Base-by-base conservation (phyloP, 2,888 invertebrate genomes). In the Apeira syringaria region DNA sequence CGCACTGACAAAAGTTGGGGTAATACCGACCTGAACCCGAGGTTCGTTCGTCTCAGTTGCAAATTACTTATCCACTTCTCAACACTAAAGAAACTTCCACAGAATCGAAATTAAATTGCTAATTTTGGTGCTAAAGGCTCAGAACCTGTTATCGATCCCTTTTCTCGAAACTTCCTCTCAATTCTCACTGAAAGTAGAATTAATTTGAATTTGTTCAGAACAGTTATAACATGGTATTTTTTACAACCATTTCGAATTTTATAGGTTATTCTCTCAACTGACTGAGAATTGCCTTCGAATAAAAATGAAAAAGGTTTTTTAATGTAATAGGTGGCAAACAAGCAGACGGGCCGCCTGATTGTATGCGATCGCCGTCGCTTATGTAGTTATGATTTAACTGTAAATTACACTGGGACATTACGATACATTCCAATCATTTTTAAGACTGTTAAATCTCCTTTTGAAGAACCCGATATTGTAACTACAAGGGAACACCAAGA, bases 21-120 rank as follows among this genome's bases (percentile, higher is more conserved):
- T 61, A 68, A 72, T 70, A 69, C 59, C 60, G 56, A 62, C 61
- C 64, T 61, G 54, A 58, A 27, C 61, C 59, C 58, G 60, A 58
- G 55, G 56, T 68, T 67, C 43, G 34, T 41, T 42, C 72, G 65
- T 70, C 72, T 69, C 58, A 64, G 72, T 73, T 70, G 64, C 68
- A 72, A 76, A 79, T 79, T 73, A 78, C 76, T 73, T 68, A 72
- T 70, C 61, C 68, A 53, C 64, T 75, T 53, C 55, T 50, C 53
- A 61, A 65, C 68, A 68, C 73, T 74, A 73, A 68, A 63, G 73
- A 68, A 78, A 79, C 74, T 78, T 80, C 69, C 61, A 54, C 60
- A 61, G 70, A 66, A 78, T 77, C 72, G 71, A 74, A 80, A 80
- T 78, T 80, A 76, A 79, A 78, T 80, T 78, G 77, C 80, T 78